Base-by-base conservation (phyloP, 1,140 invertebrate genomes). In the Amphibalanus amphitrite region DNA sequence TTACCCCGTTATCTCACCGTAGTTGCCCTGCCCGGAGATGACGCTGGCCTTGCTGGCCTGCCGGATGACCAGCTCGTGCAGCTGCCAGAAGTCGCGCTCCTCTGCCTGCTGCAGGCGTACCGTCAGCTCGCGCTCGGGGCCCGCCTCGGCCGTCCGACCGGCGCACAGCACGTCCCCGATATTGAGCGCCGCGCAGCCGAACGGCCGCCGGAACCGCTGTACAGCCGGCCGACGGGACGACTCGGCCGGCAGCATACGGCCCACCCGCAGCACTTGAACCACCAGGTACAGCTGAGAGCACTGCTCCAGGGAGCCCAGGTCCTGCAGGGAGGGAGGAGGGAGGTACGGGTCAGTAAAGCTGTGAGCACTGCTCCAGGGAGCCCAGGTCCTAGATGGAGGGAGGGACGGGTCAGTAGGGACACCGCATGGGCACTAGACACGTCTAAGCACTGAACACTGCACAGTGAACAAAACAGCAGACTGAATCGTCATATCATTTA, bases 21-120 rank as follows among this genome's bases (percentile, higher is more conserved):
- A 38, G 33, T 38, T 38, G 33, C 33, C 33, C 33, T 38, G 33
- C 33, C 88, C 87, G 0, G 89, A 87, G 69, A 91, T 76, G 29
- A 88, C 87, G 73, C 86, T 92, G 76, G 87, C 93, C 79, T 93
- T 94, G 75, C 86, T 88, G 26, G 82, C 87, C 78, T 92, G 86
- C 81, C 85, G 86, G 73, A 95, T 92, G 17, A 95, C 85, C 76
- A 91, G 86, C 76, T 96, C 92, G 79, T 93, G 92, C 70, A 95
- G 79, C 76, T 92, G 88, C 79, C 90, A 87, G 75, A 92, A 95
- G 77, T 96, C 92, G 80, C 92, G 93, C 78, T 96, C 93, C 78
- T 93, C 92, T 59, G 87, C 87, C 82, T 90, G 89, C 75, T 87
- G 92, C 0, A 93, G 86, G 85, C 87, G 90, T 75, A 77, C 82